Base-by-base conservation (phyloP, 1,140 invertebrate genomes). In the Drosophila azteca region DNA sequence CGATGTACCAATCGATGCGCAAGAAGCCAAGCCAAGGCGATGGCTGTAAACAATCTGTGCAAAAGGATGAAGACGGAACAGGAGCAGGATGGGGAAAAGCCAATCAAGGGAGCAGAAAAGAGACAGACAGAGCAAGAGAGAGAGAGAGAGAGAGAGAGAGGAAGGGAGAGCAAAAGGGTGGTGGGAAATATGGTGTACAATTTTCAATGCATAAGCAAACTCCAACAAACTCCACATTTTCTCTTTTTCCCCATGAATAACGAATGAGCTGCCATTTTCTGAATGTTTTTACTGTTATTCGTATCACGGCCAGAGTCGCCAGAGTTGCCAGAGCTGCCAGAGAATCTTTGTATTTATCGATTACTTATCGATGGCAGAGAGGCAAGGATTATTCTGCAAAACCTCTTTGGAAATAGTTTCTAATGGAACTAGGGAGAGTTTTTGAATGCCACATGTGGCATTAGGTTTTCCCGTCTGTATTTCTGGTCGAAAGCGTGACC, bases 181-280 rank as follows among this genome's bases (percentile, higher is more conserved):
- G 17, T 20, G 17, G 17, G 24, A 55, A 43, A 43, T 13, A 57
- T 46, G 29, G 35, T 17, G 35, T 29, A 52, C 35, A 67, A 68
- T 55, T 64, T 52, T 48, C 65, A 55, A 68, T 67, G 49, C 63
- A 68, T 41, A 67, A 53, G 54, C 64, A 54, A 53, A 31, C 50
- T 55, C 39, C 64, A 68, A 69, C 9, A 43, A 20, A 20, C 66
- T 57, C 2, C 45, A 1, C 49, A 69, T 65, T 69, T 15, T 26
- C 49, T 48, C n/a, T 49, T 1, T 20, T 69, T 50, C 3, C 26
- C 17, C 64, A 69, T 69, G 66, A 69, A 69, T 69, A 69, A 69
- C 51, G 17, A 20, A 69, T 69, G 45, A 69, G 44, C 39, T 43
- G 35, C 54, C n/a, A 39, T 39, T 52, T 6, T 35, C 29, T n/a